phyloP scores from a whole-genome alignment of 2,797 vertebrate species.

The Tangara arthus region DNA sequence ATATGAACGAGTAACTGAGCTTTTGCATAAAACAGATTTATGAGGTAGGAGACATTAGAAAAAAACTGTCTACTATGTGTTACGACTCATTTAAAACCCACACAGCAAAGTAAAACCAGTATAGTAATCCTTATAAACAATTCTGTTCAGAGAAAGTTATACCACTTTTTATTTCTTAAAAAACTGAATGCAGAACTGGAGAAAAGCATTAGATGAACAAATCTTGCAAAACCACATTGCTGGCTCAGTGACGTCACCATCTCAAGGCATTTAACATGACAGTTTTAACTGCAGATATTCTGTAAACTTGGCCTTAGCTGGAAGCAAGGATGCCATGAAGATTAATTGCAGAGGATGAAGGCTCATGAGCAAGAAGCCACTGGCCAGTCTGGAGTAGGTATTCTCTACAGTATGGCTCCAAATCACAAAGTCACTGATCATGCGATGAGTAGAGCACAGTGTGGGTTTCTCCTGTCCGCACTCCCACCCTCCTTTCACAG shows the following conservation, averaged over 20 bases:
- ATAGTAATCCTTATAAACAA: not conserved
- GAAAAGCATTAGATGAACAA: not conserved
- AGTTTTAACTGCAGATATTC: not conserved
- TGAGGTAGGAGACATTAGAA: not conserved
- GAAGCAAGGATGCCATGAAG: not conserved
- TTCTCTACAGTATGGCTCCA: not conserved
- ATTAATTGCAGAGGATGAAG: not conserved
- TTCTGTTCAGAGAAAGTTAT: not conserved
- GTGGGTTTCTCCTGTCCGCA: not conserved
- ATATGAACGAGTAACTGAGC: not conserved
- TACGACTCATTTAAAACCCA: not conserved
- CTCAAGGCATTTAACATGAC: not conserved
- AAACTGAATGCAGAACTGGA: not conserved
- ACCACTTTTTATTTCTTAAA: not conserved
- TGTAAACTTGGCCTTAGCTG: not conserved
- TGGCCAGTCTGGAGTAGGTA: not conserved
- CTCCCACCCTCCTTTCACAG: not conserved
- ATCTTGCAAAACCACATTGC: not conserved
- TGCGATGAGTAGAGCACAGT: not conserved
- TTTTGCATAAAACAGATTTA: not conserved
- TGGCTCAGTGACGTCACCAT: not conserved
- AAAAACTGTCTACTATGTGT: not conserved
- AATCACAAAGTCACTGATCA: not conserved
- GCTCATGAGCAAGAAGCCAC: not conserved
- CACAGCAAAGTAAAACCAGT: not conserved